These are phyloP conservation scores for Luscinia luscinia DNA, from an alignment of 2,797 vertebrate species.

Conservation along the genomic window DNA sequence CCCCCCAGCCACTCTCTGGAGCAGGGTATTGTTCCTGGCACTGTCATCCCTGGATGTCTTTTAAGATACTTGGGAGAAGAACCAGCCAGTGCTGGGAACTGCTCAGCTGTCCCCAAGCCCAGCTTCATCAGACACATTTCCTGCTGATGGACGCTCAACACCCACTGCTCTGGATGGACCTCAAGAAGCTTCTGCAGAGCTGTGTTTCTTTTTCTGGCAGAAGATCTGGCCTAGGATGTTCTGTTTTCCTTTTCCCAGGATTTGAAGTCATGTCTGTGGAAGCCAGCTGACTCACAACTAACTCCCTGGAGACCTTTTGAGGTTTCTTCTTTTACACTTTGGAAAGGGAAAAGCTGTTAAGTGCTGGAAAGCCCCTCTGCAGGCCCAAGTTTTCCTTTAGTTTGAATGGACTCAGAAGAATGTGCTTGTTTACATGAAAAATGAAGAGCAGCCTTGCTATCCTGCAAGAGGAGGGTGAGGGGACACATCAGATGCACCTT, in stretches of 20 bases:
- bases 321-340: background rate
- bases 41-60: background rate
- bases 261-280: background rate
- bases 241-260: background rate
- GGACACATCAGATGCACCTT: background rate
- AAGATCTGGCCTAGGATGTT: background rate
- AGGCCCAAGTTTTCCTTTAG: background rate
- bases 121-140: background rate
- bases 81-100: background rate
- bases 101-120: background rate
- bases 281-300: background rate
- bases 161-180: background rate
- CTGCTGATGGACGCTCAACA: background rate
- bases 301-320: background rate
- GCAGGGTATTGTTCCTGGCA: background rate
- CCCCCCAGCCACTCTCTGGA: background rate
- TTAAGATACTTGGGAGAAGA: background rate
- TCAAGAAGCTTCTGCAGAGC: background rate
- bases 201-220: background rate
- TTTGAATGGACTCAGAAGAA: background rate
- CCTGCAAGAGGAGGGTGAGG: background rate
- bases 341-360: background rate
- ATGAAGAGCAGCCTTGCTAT: background rate
- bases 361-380: slow-evolving; percentile 9
- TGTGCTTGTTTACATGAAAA: background rate